Base-by-base conservation (phyloP, 2,113 vertebrate genomes). In the Tonatia bakeri region DNA sequence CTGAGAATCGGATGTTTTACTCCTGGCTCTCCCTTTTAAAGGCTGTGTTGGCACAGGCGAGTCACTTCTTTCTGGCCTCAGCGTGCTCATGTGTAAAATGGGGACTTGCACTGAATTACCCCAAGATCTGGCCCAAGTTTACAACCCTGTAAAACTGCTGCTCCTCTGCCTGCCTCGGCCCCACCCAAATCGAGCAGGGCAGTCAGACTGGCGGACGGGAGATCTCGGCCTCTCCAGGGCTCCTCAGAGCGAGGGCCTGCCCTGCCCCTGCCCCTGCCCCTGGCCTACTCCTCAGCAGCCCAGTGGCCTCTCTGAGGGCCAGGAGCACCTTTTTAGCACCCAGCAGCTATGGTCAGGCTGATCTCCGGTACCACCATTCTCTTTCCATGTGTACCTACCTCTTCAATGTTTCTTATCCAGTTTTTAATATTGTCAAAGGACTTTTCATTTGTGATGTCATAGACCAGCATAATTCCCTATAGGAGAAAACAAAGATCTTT, bases 401-500 rank as follows among this genome's bases (percentile, higher is more conserved):
- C 99, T 98, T 99, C 99, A 94, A 99, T 99, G 97, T 99, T 99
- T 96, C 99, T 99, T 97, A 99, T 99, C 99, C 99, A 99, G 97
- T 99, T 99, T 98, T 99, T 99, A 95, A 99, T 99, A 98, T 99
- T 99, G 97, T 99, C 99, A 98, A 99, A 99, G 75, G 99, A 99
- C 96, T 99, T 99, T 93, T 99, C 99, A 82, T 99, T 99, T 97
- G 99, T 99, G 98, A 99, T 99, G 97, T 99, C 99, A 97, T 99
- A 99, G 45, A 99, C 99, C 98, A 99, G 97, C 99, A 99, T 99
- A 95, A 99, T 99, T 77, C 99, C 99, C 99, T 99, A 95, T 89
- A 95, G 96, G 89, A 97, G 61, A 92, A 92, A 92, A 92, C 4
- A 54, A 87, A 88, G 28, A 67, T 26, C 50, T 59, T 98, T 93